Evolutionary conservation across 2,113 vertebrate genomes (phyloP), one percentile per base, ranked within the genome.

Genomic region (Oreochromis spilurus): DNA sequence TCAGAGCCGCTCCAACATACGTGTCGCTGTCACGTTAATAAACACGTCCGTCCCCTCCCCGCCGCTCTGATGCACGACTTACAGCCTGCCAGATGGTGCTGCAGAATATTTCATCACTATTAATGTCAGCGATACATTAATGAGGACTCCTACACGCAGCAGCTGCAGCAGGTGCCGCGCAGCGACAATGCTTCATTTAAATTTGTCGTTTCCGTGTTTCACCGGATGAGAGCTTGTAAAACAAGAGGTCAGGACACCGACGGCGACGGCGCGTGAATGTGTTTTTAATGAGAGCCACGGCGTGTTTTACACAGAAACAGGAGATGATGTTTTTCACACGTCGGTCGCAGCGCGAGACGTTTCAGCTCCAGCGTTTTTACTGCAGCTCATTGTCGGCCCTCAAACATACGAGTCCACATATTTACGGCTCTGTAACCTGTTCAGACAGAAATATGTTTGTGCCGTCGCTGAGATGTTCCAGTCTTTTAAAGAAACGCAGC

Each of bases 41-140:
- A 4, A 12, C n/a, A 17, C 45, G 21, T 67, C 85, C 12, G 5
- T 40, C 70, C 8, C 81, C 53, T 36, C 40, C 52, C 65, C 1
- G 29, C 84, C 21, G 78, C 79, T 67, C 40, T 78, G 72, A 91
- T 88, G 80, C 78, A 75, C 26, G 70, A 75, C 78, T 84, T 84
- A 70, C 87, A 38, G 78, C 26, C 72, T 43, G 81, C 84, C 91
- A 93, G 88, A 93, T 90, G 92, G 88, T 58, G 2, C 14, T 6
- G 80, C 3, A 26, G 34, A 86, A 86, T 82, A 58, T 82, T 87
- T 91, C 81, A 88, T 53, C 86, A 31, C 75, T 72, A 43, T 82
- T 87, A 78, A 84, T 90, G 82, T 75, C 55, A 84, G 48, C 48
- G 5, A 57, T 50, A 40, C 65, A 65, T 72, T 82, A 87, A 90